These are phyloP conservation scores for Oligia latruncula DNA, from an alignment of 2,888 invertebrate species.

Conservation along the genomic window DNA sequence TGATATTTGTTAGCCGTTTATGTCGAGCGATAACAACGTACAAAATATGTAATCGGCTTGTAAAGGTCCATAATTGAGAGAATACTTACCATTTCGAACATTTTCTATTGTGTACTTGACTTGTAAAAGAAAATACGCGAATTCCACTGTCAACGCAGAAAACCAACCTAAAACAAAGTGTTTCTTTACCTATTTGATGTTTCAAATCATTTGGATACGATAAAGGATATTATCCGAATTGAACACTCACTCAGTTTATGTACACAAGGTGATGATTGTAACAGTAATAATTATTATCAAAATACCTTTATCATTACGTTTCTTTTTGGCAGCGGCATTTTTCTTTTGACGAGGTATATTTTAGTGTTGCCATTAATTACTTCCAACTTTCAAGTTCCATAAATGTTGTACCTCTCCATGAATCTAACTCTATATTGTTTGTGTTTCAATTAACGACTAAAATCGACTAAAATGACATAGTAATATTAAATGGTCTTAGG, in stretches of 20 bases:
- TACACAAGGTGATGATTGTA: conserved; percentile 67
- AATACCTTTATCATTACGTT: conserved; percentile 90
- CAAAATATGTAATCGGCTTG: conserved; percentile 18
- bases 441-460: not conserved
- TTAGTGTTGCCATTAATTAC: conserved; percentile 73
- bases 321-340: conserved; percentile 90
- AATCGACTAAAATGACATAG: conserved; percentile 20
- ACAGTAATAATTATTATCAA: conserved; percentile 80
- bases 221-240: conserved; percentile 56
- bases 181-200: conserved; percentile 69
- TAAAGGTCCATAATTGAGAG: conserved; percentile 24
- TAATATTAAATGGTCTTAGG: not conserved
- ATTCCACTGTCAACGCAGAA: conserved; percentile 89
- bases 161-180: conserved; percentile 90
- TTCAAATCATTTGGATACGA: conserved; percentile 52
- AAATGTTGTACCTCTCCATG: not conserved
- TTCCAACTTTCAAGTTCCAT: conserved; percentile 8
- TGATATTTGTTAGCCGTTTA: conserved; percentile 29
- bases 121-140: conserved; percentile 86
- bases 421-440: conserved; percentile 5
- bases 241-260: conserved; percentile 69
- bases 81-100: conserved; percentile 88
- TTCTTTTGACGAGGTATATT: conserved; percentile 84
- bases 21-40: conserved; percentile 13
- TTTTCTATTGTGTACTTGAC: conserved; percentile 78